phyloP scores from a whole-genome alignment of 2,888 invertebrate genomes.

The Nesidiocoris tenuis region DNA sequence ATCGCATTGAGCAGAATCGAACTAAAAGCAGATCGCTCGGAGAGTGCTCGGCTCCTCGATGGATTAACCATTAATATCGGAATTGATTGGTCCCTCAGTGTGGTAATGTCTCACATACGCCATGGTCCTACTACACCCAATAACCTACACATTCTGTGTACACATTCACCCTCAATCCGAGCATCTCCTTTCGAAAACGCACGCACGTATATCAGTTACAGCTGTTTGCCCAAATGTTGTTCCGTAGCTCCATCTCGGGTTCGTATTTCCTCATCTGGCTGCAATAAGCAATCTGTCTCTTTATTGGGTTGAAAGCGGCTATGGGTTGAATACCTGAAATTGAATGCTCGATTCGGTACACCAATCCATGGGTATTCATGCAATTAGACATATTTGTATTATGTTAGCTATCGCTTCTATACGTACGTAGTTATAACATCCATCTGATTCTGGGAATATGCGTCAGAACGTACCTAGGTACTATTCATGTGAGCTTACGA shows the following conservation, averaged over 20 bases:
- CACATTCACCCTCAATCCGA: slow-evolving; percentile 1
- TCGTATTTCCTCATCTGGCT: background rate
- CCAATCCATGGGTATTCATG: no score
- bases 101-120: slow-evolving; percentile 14
- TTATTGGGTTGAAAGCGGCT: slow-evolving; percentile 9
- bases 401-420: no score
- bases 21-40: slow-evolving; percentile 16
- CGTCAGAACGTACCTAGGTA: no score
- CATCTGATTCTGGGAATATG: no score
- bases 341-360: no score
- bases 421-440: no score
- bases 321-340: background rate
- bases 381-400: no score
- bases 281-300: slow-evolving; percentile 13
- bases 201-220: slow-evolving; percentile 9
- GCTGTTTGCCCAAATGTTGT: slow-evolving; percentile 14
- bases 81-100: slow-evolving; percentile 30
- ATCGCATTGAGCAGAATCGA: no score
- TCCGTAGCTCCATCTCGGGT: slow-evolving; percentile 2
- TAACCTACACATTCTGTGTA: slow-evolving; percentile 9
- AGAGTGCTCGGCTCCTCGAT: background rate
- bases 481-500: no score
- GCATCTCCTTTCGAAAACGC: background rate
- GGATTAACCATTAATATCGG: slow-evolving; percentile 35
- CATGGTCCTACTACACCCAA: background rate